Evolutionary conservation across 2,888 invertebrate species (phyloP), one percentile per base, ranked within the genome.

Genomic region (Pyralis farinalis): DNA sequence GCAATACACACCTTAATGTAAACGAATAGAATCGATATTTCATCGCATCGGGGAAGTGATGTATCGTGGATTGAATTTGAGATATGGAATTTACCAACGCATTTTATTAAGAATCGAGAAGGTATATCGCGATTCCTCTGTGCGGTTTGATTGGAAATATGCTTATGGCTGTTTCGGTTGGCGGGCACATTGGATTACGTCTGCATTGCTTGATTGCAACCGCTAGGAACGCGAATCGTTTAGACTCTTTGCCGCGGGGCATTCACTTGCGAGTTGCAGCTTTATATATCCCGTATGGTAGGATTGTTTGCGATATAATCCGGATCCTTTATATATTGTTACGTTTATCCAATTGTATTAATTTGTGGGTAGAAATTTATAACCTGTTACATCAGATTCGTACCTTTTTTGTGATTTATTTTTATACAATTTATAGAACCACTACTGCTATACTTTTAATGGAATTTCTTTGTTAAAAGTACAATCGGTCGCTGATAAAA

Each of bases 101-200:
- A 79, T 86, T 85, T 84, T 84, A 81, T 83, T 84, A 81, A 76
- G 85, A 78, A 78, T 69, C 56, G 64, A 63, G 71, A 71, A 74
- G 70, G 70, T 77, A 67, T 70, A 70, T 72, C 71, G 73, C 69
- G 67, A 65, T 74, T 71, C 64, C 57, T 71, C 61, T 67, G 67
- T 73, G 73, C 53, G 71, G 79, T 83, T 80, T 81, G 85, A 85
- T 86, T 84, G 83, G 77, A 74, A 84, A 80, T 83, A 84, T 83
- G 82, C 77, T 83, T 82, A 78, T 71, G 61, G 69, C 56, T 66
- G 75, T 73, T 72, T 69, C 65, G 55, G 53, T 56, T 56, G 55
- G 44, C 51, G 58, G 47, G 55, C 56, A 71, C 58, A 73, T 78
- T 70, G 71, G 73, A 82, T 83, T 74, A 76, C 51, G 62, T 56